A percentile compares a stretch with the other conserved stretches of the same genome.
These are phyloP conservation scores for Bucorvus abyssinicus DNA, from an alignment of 2,797 vertebrate genomes.

Conservation along the genomic window DNA sequence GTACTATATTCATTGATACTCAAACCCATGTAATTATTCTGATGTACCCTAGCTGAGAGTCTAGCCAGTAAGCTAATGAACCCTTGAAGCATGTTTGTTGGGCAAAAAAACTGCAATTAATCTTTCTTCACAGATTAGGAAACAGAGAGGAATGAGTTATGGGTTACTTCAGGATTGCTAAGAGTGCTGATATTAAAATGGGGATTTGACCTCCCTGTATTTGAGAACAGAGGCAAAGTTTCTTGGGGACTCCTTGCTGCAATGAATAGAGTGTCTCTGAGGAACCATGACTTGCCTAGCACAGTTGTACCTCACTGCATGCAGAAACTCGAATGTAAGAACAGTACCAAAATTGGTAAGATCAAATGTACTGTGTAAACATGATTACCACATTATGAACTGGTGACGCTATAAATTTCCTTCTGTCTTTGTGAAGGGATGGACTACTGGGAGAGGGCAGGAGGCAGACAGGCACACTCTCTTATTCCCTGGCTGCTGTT, in stretches of 20 bases:
- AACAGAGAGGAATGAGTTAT: neutral
- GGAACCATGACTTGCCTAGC: neutral
- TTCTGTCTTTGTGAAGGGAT: neutral
- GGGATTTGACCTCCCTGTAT: neutral
- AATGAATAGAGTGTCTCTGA: neutral
- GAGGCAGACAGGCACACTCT: neutral
- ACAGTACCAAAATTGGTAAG: rapidly evolving
- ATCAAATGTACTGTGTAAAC: neutral
- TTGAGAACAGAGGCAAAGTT: neutral
- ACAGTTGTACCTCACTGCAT: neutral
- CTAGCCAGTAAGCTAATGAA: neutral
- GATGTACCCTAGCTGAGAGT: neutral
- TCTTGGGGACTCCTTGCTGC: neutral
- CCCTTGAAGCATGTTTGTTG: neutral
- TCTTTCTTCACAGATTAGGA: neutral
- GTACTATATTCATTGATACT: neutral
- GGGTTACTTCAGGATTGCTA: neutral
- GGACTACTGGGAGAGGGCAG: neutral
- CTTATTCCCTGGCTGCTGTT: neutral
- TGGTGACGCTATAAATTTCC: neutral
- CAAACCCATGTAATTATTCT: neutral
- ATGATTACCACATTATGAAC: neutral
- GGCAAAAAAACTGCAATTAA: neutral
- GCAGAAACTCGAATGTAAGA: neutral
- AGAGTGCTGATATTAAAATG: neutral